Percentiles rank a stretch among this genome's conserved stretches.
phyloP scores from a whole-genome alignment of 2,797 vertebrate species.

The Manis crassicaudata region DNA sequence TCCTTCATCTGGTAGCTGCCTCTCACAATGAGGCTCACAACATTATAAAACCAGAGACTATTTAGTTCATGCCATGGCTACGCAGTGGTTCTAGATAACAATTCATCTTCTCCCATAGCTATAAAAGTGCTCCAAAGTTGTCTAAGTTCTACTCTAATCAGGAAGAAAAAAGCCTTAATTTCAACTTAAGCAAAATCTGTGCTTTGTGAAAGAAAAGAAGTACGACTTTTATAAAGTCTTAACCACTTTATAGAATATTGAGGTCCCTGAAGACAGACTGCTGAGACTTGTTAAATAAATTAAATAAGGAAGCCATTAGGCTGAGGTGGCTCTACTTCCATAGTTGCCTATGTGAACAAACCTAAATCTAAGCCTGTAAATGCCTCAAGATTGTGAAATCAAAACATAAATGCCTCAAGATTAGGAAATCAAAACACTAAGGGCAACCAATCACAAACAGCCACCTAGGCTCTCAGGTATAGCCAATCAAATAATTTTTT shows the following conservation, averaged over 20 bases:
- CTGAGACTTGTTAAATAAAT: background rate
- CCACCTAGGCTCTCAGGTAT: background rate
- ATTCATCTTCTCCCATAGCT: background rate
- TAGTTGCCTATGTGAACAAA: background rate
- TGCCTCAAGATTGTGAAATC: background rate
- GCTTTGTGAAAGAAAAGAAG: constrained; percentile 14
- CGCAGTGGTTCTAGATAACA: background rate
- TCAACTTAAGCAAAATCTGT: background rate
- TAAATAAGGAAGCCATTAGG: background rate
- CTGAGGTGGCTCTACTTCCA: background rate
- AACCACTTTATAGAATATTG: background rate
- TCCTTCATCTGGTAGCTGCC: background rate
- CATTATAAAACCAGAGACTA: background rate
- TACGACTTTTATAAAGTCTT: background rate
- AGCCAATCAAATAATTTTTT: background rate
- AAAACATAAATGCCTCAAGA: background rate
- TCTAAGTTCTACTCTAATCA: background rate
- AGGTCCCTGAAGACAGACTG: background rate
- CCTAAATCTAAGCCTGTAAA: background rate
- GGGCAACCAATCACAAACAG: background rate
- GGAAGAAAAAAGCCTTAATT: background rate
- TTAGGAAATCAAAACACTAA: background rate
- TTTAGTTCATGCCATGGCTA: background rate
- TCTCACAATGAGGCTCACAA: background rate
- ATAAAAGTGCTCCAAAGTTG: background rate